Evolutionary conservation across 2,888 invertebrate species (phyloP), one percentile per base, ranked within the genome.

Genomic region (Sabatieria punctata): DNA sequence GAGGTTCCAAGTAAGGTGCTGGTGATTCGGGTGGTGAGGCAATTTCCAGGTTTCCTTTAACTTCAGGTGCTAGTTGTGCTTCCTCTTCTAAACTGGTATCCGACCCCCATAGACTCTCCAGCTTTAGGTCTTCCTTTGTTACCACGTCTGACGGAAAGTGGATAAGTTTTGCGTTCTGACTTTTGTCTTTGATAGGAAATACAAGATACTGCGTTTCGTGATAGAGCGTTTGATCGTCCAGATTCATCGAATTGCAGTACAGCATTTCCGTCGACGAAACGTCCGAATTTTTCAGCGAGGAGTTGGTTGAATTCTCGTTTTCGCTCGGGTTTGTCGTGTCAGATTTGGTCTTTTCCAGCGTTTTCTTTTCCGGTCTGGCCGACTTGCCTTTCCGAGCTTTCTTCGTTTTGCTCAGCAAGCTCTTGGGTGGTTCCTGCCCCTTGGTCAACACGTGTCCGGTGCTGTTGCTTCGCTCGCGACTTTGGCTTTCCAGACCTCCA

Each of bases 41-140:
- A 27, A 48, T 48, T 37, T 37, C 44, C 26, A 38, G 27, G 40
- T 40, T 19, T 40, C 46, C 43, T 18, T 19, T 15, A 26, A 42
- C 35, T 8, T 6, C 22, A 4, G 30, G n/a, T 2, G 48, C 46
- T n/a, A 50, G 49, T 45, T 56, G 53, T 1, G 52, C 52, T 39
- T 58, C 58, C 35, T 56, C 54, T 45, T 58, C 58, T 21, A 58
- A 46, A 45, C 55, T 55, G 15, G 58, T 55, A 27, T 58, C 57
- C 15, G 55, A 55, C 15, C 58, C 58, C 57, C 57, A 58, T 8
- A 55, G 52, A 41, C 52, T 52, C 18, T 49, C 46, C 19, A 49
- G 48, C 36, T 18, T n/a, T 13, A 47, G n/a, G 35, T 25, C 19
- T 1, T 18, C 15, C 21, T 39, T 19, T 15, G 13, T n/a, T 11